A percentile compares a stretch with the other conserved stretches of the same genome.
Evolutionary conservation across 1,140 invertebrate genomes (phyloP).

Genomic region (Planococcus citri): DNA sequence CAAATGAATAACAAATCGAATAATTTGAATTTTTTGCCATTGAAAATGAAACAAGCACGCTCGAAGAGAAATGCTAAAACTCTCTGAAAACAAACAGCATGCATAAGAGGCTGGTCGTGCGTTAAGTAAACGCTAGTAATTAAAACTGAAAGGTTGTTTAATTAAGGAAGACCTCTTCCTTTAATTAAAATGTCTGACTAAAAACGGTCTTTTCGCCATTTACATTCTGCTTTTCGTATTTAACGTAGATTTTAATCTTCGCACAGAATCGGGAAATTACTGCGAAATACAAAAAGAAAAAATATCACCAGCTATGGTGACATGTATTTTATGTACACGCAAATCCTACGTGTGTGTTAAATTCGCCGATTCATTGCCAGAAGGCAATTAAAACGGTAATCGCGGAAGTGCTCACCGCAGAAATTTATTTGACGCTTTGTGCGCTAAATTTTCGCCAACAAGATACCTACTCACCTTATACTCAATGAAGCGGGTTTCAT

Average conservation of each 20-base stretch:
- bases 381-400: neutral
- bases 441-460: neutral
- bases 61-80: neutral
- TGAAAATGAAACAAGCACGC: neutral
- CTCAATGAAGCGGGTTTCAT: too few species aligned
- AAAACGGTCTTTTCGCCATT: neutral
- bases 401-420: neutral
- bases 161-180: slow-evolving; percentile 2
- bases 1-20: neutral
- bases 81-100: neutral
- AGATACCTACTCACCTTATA: neutral
- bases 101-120: neutral
- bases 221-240: neutral
- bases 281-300: neutral
- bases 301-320: neutral
- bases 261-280: slow-evolving; percentile 1
- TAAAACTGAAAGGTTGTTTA: slow-evolving; percentile 2
- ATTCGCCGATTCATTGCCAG: neutral
- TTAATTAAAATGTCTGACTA: slow-evolving; percentile 5
- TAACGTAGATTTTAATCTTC: neutral
- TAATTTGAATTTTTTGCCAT: neutral
- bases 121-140: neutral
- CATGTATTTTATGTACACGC: neutral
- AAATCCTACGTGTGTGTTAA: too few species aligned
- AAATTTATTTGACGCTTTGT: neutral